Evolutionary conservation across 1,140 invertebrate species (phyloP).

Genomic region (Elysia chlorotica): DNA sequence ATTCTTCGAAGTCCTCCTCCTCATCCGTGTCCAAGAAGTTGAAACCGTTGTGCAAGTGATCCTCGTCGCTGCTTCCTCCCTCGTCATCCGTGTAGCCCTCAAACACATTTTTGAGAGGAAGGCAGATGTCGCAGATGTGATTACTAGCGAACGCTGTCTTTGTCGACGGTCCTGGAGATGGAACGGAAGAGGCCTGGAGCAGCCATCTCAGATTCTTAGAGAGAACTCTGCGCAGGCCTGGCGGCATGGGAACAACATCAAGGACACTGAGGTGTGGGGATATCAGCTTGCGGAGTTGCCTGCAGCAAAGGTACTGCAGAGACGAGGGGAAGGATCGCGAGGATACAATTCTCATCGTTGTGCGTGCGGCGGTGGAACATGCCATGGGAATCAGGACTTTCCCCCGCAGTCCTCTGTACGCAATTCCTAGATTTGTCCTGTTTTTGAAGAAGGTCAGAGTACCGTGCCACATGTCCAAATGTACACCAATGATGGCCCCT

Average conservation of each 20-base stretch:
- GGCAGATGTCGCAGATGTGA: constrained; percentile 9
- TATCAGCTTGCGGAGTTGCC: constrained; percentile 51
- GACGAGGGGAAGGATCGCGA: constrained; percentile 69
- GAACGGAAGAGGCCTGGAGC: constrained; percentile 49
- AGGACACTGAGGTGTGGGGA: constrained; percentile 54
- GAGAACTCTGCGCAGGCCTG: constrained; percentile 56
- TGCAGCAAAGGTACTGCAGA: constrained; percentile 64
- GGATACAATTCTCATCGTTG: constrained; percentile 72
- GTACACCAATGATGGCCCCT: constrained; percentile 69
- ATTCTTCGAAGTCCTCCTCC: too few species aligned
- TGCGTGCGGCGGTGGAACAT: constrained; percentile 78
- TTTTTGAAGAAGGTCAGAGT: constrained; percentile 80
- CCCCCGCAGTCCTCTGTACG: constrained; percentile 73
- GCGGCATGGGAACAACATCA: constrained; percentile 54
- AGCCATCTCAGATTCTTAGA: constrained; percentile 61
- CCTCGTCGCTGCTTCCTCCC: constrained; percentile 10
- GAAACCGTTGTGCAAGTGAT: too few species aligned
- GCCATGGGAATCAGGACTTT: constrained; percentile 75
- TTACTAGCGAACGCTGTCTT: neutral
- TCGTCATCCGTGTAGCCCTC: constrained; percentile 17
- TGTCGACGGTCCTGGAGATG: constrained; percentile 3
- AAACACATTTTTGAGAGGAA: constrained; percentile 17
- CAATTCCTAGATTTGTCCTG: constrained; percentile 74
- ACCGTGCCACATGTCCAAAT: constrained; percentile 80
- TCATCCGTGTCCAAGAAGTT: too few species aligned